A percentile compares a stretch with the other conserved stretches of the same genome.
phyloP scores from a whole-genome alignment of 2,113 vertebrate genomes.

The Nymphicus hollandicus region DNA sequence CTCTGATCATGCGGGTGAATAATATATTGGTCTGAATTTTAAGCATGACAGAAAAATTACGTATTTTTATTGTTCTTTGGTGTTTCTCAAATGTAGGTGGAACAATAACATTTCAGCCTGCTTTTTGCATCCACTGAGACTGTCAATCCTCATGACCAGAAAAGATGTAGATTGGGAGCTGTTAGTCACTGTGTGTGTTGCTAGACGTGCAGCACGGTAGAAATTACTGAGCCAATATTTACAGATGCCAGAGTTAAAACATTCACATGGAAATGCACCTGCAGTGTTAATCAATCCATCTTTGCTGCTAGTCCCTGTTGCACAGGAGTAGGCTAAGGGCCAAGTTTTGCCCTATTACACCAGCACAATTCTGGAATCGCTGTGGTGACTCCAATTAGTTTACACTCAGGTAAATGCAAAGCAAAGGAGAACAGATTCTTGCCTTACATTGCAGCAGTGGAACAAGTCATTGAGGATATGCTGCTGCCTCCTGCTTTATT shows the following conservation, averaged over 20 bases:
- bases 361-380: neutral
- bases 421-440: constrained; percentile 5
- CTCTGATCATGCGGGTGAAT: constrained; percentile 49
- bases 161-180: neutral
- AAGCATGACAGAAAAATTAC: constrained; percentile 50
- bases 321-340: neutral
- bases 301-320: neutral
- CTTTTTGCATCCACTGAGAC: neutral
- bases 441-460: neutral
- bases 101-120: constrained; percentile 10
- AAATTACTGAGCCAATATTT: neutral
- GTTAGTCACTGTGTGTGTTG: neutral
- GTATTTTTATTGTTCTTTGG: constrained; percentile 35
- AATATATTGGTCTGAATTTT: constrained; percentile 43
- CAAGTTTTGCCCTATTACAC: neutral
- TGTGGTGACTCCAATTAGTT: neutral
- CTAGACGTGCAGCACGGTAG: neutral
- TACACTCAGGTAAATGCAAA: neutral
- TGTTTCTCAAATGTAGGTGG: constrained; percentile 16
- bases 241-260: constrained; percentile 32
- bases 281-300: constrained; percentile 48
- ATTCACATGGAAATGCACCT: constrained; percentile 33
- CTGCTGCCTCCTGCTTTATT: constrained; percentile 18
- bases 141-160: constrained; percentile 23
- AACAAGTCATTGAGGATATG: neutral